Base-by-base conservation (phyloP, 2,113 vertebrate genomes). In the Raja brachyura region DNA sequence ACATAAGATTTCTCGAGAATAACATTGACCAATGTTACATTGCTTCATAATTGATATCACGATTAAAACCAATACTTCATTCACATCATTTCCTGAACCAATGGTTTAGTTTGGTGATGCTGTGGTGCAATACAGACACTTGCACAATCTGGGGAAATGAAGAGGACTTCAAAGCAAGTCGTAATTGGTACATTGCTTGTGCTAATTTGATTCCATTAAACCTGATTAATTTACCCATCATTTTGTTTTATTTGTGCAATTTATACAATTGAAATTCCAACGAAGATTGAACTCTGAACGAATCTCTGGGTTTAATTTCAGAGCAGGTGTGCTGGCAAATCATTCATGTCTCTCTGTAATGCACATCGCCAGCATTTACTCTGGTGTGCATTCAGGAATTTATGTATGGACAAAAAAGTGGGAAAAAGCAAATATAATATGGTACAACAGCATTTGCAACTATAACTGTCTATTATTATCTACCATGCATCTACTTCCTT, bases 191-290 rank as follows among this genome's bases (percentile, higher is more conserved):
- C 83, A 18, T 31, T 18, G 11, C 83, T 31, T n/a, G 83, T 31
- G 28, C 13, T 86, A 86, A 86, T 31, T 86, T 86, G 83, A 86
- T 63, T 28, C 56, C 14, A 63, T 86, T 86, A 86, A 86, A 6
- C 59, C 61, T 31, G 83, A 63, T 59, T 63, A 63, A 86, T 63
- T 63, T 86, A 31, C 56, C 83, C n/a, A 63, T n/a, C 10, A 31
- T n/a, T 61, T 63, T 86, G 83, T 13, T 92, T 73, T 48, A 48
- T 92, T 92, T 73, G 66, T 33, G 90, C 39, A 92, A 48, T 83
- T 83, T 77, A 77, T 31, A 77, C n/a, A 77, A 77, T 86, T 86
- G 13, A 86, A 63, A 14, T 16, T 63, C 83, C 28, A 63, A 86
- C 61, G 83, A 63, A 63, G 83, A 86, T 63, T 86, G 63, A 86